These are phyloP conservation scores for Drepana arcuata DNA, from an alignment of 1,140 invertebrate species.

Conservation along the genomic window DNA sequence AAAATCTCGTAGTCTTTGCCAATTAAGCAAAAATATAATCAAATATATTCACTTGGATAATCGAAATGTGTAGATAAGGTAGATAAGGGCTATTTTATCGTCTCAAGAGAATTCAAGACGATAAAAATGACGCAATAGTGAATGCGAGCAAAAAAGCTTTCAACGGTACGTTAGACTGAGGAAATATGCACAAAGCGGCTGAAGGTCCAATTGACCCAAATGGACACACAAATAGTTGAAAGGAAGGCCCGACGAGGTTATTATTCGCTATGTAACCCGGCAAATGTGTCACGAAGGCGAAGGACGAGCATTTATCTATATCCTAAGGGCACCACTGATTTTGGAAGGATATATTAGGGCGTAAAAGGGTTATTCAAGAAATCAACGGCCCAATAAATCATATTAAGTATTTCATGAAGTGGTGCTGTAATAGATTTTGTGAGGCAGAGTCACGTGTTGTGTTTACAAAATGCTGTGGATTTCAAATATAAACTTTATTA, in stretches of 20 bases:
- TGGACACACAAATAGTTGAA: constrained; percentile 64
- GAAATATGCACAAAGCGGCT: constrained; percentile 48
- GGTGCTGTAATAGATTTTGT: too few species aligned
- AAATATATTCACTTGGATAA: too few species aligned
- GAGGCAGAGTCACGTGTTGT: constrained; percentile 13
- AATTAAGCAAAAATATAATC: too few species aligned
- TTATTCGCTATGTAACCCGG: constrained; percentile 53
- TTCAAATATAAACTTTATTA: too few species aligned
- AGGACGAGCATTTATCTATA: constrained; percentile 63
- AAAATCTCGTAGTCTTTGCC: too few species aligned
- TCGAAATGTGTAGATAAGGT: too few species aligned
- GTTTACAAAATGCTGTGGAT: too few species aligned
- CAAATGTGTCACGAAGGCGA: constrained; percentile 52
- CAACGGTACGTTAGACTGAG: constrained; percentile 28
- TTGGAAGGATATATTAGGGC: constrained; percentile 51
- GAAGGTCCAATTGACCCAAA: constrained; percentile 63
- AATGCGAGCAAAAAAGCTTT: constrained; percentile 41
- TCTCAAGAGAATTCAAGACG: constrained; percentile 5
- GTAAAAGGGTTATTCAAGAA: constrained; percentile 42
- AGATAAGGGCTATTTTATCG: too few species aligned
- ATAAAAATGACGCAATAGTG: constrained; percentile 15
- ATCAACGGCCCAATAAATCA: constrained; percentile 49
- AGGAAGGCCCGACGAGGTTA: constrained; percentile 47
- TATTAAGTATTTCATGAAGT: too few species aligned
- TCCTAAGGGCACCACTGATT: constrained; percentile 62